Evolutionary conservation across 2,113 vertebrate species (phyloP).

Genomic region (Entelurus aequoreus): DNA sequence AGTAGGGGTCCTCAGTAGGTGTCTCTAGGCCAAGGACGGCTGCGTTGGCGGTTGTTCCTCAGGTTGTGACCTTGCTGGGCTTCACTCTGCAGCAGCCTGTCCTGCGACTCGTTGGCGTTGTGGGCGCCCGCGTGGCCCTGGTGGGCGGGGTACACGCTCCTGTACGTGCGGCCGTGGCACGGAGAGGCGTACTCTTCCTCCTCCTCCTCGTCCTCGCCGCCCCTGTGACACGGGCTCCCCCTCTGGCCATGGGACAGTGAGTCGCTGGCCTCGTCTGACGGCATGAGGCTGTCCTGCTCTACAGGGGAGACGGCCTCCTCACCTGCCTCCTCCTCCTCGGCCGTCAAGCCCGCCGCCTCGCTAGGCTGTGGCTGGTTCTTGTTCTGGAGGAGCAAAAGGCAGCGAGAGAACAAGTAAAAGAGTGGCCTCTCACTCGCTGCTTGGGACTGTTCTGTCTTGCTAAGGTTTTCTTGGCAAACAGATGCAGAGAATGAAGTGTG

Average conservation of each 20-base stretch:
- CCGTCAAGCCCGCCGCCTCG: conserved; percentile 47
- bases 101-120: conserved; percentile 83
- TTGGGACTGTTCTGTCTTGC: conserved; percentile 11
- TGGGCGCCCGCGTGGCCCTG: conserved; percentile 79
- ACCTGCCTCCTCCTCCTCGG: conserved; percentile 52
- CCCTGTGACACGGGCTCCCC: conserved; percentile 66
- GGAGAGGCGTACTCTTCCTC: conserved; percentile 73
- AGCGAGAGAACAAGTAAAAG: not conserved
- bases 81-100: conserved; percentile 82
- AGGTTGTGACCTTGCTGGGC: conserved; percentile 83
- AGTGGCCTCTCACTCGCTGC: not conserved
- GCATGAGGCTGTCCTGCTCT: conserved; percentile 93
- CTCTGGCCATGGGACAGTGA: conserved; percentile 69
- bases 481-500: conserved; percentile 11
- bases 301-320: conserved; percentile 82
- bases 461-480: conserved; percentile 16
- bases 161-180: conserved; percentile 79
- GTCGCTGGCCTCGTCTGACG: conserved; percentile 89
- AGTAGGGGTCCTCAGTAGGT: conserved; percentile 76
- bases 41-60: conserved; percentile 89
- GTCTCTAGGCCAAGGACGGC: conserved; percentile 90
- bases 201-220: conserved; percentile 62
- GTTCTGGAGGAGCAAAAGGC: conserved; percentile 38
- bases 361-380: conserved; percentile 53
- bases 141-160: conserved; percentile 87